phyloP scores from a whole-genome alignment of 2,797 vertebrate genomes.

The Siniperca scherzeri region DNA sequence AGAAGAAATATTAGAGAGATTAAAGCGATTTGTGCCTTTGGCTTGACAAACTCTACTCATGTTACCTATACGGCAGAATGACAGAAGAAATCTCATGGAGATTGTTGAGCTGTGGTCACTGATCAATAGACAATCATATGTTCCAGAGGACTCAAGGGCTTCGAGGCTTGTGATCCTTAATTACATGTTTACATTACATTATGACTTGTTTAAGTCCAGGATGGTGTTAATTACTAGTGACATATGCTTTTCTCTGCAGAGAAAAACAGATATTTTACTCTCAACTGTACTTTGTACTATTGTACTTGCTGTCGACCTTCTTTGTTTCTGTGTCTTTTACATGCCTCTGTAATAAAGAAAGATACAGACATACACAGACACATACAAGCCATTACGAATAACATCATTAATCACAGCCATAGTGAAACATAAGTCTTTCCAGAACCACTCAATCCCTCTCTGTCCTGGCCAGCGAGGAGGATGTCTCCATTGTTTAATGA shows the following conservation, averaged over 20 bases:
- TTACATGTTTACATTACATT: slow-evolving; percentile 17
- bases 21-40: neutral
- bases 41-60: neutral
- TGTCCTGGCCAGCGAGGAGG: slow-evolving; percentile 60
- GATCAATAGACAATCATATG: slow-evolving; percentile 32
- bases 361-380: slow-evolving; percentile 13
- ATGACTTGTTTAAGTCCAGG: neutral
- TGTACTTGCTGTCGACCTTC: neutral
- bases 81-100: neutral
- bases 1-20: neutral
- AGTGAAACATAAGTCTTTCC: slow-evolving; percentile 45
- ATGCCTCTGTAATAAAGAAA: slow-evolving; percentile 36
- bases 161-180: slow-evolving; percentile 12
- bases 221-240: neutral
- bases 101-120: slow-evolving; percentile 5
- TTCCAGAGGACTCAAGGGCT: slow-evolving; percentile 5
- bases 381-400: slow-evolving; percentile 33
- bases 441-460: slow-evolving; percentile 51
- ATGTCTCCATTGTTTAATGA: slow-evolving; percentile 74
- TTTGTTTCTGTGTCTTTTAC: slow-evolving; percentile 26
- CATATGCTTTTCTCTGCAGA: neutral
- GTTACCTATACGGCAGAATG: neutral
- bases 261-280: slow-evolving; percentile 8
- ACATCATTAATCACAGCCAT: slow-evolving; percentile 60
- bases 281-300: neutral